A percentile compares a stretch with the other conserved stretches of the same genome.
These are phyloP conservation scores for Scaptomyza graminum DNA, from an alignment of 1,140 invertebrate genomes.

Conservation along the genomic window DNA sequence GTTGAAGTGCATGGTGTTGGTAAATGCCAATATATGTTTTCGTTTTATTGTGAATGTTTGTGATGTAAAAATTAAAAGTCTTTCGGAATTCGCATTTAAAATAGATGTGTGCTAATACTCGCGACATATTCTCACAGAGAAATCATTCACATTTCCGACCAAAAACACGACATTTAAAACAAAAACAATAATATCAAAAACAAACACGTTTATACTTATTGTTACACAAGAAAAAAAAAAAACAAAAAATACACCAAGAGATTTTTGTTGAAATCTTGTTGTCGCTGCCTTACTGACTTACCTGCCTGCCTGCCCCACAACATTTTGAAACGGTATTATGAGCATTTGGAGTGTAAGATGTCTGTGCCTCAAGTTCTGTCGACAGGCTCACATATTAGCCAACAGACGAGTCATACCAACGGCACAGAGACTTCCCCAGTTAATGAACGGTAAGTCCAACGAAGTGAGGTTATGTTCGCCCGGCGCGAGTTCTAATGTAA, in stretches of 20 bases:
- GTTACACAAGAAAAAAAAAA: slow-evolving; percentile 55
- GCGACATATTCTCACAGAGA: slow-evolving; percentile 50
- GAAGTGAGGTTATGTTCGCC: slow-evolving; percentile 49
- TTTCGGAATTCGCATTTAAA: slow-evolving; percentile 48
- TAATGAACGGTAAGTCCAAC: slow-evolving; percentile 54
- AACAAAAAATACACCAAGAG: slow-evolving; percentile 21
- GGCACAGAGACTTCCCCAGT: slow-evolving; percentile 20
- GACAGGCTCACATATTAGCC: slow-evolving; percentile 71
- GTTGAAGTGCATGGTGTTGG: slow-evolving; percentile 19
- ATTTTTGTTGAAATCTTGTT: slow-evolving; percentile 36
- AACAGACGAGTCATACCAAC: slow-evolving; percentile 43
- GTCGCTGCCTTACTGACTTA: slow-evolving; percentile 28
- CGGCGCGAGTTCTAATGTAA: slow-evolving; percentile 14
- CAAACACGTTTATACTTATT: slow-evolving; percentile 60
- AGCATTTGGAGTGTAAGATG: slow-evolving; percentile 68
- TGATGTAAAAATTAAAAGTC: slow-evolving; percentile 48
- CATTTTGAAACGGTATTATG: slow-evolving; percentile 63
- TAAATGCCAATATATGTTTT: slow-evolving; percentile 7
- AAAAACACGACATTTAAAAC: slow-evolving; percentile 26
- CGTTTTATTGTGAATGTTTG: slow-evolving; percentile 29
- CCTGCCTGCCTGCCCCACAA: slow-evolving; percentile 5
- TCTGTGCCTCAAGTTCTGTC: slow-evolving; percentile 63
- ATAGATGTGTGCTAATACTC: slow-evolving; percentile 34
- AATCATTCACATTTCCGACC: slow-evolving; percentile 47
- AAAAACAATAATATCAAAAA: slow-evolving; percentile 20